A percentile compares a stretch with the other conserved stretches of the same genome.
Conservation (phyloP, 2,888 invertebrate species). For the Anarsia innoxiella region DNA sequence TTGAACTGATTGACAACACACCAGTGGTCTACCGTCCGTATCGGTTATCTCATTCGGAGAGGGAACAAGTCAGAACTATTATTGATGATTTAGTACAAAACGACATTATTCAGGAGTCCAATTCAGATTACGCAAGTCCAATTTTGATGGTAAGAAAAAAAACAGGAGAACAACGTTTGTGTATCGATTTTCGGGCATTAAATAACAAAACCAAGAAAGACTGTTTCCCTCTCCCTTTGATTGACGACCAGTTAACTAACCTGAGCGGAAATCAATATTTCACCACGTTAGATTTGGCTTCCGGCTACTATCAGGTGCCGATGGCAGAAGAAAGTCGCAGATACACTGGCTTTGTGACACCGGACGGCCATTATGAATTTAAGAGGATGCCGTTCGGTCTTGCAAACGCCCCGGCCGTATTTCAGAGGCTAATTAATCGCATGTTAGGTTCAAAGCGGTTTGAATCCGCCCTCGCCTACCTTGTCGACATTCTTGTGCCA, state of each 20-base stretch:
- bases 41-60: constrained; percentile 16
- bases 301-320: constrained; percentile 35
- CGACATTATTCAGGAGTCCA: constrained; percentile 20
- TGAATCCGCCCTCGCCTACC: too few species aligned
- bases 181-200: constrained; percentile 23
- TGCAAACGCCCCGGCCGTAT: too few species aligned
- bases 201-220: constrained; percentile 23
- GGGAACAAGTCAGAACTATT: constrained; percentile 16
- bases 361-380: too few species aligned
- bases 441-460: too few species aligned
- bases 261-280: constrained; percentile 26
- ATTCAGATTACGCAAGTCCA: constrained; percentile 20
- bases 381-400: too few species aligned
- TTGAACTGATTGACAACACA: constrained; percentile 16
- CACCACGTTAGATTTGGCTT: constrained; percentile 28
- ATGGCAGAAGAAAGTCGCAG: constrained; percentile 19
- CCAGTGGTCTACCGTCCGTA: constrained; percentile 22
- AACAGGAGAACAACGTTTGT: constrained; percentile 19
- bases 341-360: constrained; percentile 25
- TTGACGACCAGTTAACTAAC: constrained; percentile 25
- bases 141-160: constrained; percentile 22
- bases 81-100: constrained; percentile 17
- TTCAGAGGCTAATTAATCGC: too few species aligned
- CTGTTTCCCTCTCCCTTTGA: constrained; percentile 18
- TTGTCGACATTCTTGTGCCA: too few species aligned